Evolutionary conservation across 2,888 invertebrate genomes (phyloP), one percentile per base, ranked within the genome.

Genomic region (Spilosoma lubricipeda): DNA sequence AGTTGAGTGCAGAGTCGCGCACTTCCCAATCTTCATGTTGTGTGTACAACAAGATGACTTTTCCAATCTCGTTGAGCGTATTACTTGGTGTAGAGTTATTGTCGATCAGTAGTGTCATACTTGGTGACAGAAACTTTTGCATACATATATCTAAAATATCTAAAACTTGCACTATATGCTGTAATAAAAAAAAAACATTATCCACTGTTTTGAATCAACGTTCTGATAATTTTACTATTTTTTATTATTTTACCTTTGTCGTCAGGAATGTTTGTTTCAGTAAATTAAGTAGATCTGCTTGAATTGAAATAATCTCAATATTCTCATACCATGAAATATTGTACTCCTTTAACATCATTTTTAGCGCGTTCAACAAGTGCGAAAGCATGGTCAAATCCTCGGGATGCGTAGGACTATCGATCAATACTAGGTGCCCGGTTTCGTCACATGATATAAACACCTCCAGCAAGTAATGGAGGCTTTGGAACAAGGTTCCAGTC

Each of bases 1-100:
- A 92, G 89, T 97, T 97, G 66, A 98, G 86, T 0, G 97, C 96
- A 63, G 97, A 97, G 84, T 98, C 98, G 65, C 97, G 95, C 5
- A 98, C 96, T 89, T 97, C 97, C 98, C 98, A 97, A 45, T 96
- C 95, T 0, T 93, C 92, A 85, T 97, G 97, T 77, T 97, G 96
- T 78, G 97, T 91, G 83, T 97, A 96, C 82, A 96, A 96, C 48
- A 94, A 95, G 27, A 98, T 93, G 42, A 97, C 96, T 1, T 96
- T 95, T 0, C 97, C 97, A 52, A 97, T 90, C 76, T 96, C 95
- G 48, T 96, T 94, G 86, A 97, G 94, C 0, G 96, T 95, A 4
- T 96, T 96, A 63, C 96, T 96, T 70, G 95, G 92, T 15, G 96
- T 92, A 75, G 96, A 96, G 86, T 97, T 93, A 74, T 96, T 96